These are phyloP conservation scores for Stomorhina lunata DNA, from an alignment of 2,888 invertebrate species.

Conservation along the genomic window DNA sequence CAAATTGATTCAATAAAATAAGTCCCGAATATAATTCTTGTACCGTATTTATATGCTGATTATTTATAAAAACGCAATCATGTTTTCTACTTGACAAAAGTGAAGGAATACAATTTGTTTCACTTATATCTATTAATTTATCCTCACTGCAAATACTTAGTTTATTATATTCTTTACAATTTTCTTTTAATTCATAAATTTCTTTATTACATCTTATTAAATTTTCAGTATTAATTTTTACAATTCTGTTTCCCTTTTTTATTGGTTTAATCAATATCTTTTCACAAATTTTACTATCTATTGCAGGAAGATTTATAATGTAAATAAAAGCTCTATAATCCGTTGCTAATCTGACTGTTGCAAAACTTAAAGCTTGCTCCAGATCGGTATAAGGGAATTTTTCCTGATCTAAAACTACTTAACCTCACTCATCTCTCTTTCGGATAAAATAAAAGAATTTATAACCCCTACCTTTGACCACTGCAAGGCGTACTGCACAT, in stretches of 20 bases:
- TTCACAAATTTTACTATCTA: slow-evolving; percentile 2
- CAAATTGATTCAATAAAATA: neutral
- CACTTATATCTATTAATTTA: slow-evolving; percentile 22
- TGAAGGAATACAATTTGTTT: slow-evolving; percentile 11
- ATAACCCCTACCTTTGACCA: no score
- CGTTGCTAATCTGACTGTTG: slow-evolving; percentile 1
- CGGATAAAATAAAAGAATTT: no score
- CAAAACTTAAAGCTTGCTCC: neutral
- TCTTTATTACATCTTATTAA: slow-evolving; percentile 31
- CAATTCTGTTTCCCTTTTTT: slow-evolving; percentile 6
- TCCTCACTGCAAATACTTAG: slow-evolving; percentile 3
- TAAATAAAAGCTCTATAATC: slow-evolving; percentile 4
- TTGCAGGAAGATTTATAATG: slow-evolving; percentile 6
- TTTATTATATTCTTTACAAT: slow-evolving; percentile 15
- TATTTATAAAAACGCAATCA: slow-evolving; percentile 22
- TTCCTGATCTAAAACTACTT: no score
- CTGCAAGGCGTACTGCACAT: no score
- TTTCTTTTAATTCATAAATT: slow-evolving; percentile 14
- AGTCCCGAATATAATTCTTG: slow-evolving; percentile 3
- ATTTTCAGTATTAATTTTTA: slow-evolving; percentile 28
- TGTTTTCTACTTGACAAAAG: slow-evolving; percentile 12
- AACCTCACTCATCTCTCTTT: neutral
- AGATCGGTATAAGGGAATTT: neutral
- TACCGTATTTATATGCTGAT: slow-evolving; percentile 24
- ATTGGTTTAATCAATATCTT: slow-evolving; percentile 9